A percentile compares a stretch with the other conserved stretches of the same genome.
phyloP scores from a whole-genome alignment of 1,140 invertebrate genomes.

The Pogonomyrmex californicus region DNA sequence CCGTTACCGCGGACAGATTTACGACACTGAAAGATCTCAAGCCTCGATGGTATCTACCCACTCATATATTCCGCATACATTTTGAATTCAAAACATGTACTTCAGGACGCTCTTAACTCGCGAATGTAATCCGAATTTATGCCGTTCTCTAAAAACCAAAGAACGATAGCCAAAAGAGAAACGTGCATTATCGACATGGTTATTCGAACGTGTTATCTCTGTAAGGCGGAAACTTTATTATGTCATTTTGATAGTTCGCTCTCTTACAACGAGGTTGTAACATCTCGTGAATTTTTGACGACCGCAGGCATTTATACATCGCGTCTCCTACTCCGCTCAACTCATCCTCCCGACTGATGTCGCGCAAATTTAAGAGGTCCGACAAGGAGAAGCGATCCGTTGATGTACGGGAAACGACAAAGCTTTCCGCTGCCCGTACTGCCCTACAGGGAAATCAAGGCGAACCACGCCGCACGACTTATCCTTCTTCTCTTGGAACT shows the following conservation, averaged over 20 bases:
- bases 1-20: constrained; percentile 9
- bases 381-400: constrained; percentile 33
- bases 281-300: constrained; percentile 20
- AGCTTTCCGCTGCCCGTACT: constrained; percentile 31
- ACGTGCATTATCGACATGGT: background rate
- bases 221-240: background rate
- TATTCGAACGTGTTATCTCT: background rate
- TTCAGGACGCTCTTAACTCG: background rate
- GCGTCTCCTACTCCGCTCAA: no score
- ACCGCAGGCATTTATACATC: background rate
- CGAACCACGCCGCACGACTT: constrained; percentile 30
- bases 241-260: constrained; percentile 1
- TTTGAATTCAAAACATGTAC: constrained; percentile 33
- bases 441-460: constrained; percentile 63
- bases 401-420: constrained; percentile 35
- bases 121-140: constrained; percentile 28
- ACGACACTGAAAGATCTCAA: constrained; percentile 3
- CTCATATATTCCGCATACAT: constrained; percentile 25
- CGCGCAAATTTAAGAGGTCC: constrained; percentile 48
- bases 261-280: constrained; percentile 37
- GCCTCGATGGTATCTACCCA: constrained; percentile 4
- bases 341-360: constrained; percentile 24
- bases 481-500: constrained; percentile 47
- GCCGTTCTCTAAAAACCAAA: background rate
- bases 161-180: background rate